These are phyloP conservation scores for Thaumatotibia leucotreta DNA, from an alignment of 1,140 invertebrate genomes.

Conservation along the genomic window DNA sequence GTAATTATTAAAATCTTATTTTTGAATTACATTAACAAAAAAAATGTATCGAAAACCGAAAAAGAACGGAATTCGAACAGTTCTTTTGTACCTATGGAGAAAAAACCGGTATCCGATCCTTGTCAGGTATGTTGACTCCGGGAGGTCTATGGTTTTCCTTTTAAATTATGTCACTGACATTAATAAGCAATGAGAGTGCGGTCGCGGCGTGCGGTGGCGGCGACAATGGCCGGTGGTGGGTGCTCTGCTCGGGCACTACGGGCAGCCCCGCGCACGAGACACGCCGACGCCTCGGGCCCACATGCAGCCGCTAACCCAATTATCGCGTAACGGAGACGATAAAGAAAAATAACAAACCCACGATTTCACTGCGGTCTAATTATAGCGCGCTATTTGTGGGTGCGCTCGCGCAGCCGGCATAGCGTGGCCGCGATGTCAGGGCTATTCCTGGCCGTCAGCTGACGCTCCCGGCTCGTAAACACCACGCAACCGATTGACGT, in stretches of 20 bases:
- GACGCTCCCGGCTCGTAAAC: conserved; percentile 70
- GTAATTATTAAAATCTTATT: no score
- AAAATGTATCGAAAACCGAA: no score
- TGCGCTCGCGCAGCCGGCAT: conserved; percentile 70
- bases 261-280: conserved; percentile 40
- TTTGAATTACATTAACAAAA: no score
- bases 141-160: neutral
- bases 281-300: conserved; percentile 70
- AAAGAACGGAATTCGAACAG: no score
- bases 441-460: conserved; percentile 74
- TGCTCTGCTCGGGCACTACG: no score
- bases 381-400: conserved; percentile 73
- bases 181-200: neutral
- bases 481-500: conserved; percentile 72
- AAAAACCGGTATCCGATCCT: no score
- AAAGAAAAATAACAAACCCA: conserved; percentile 77
- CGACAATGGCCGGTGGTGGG: neutral
- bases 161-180: neutral
- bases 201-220: neutral
- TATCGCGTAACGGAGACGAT: conserved; percentile 73
- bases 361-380: conserved; percentile 73
- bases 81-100: no score
- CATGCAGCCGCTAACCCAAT: conserved; percentile 73
- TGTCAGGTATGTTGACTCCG: neutral
- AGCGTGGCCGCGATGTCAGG: conserved; percentile 71